Conservation (phyloP, 2,888 invertebrate genomes). For the Dynastes tityus region DNA sequence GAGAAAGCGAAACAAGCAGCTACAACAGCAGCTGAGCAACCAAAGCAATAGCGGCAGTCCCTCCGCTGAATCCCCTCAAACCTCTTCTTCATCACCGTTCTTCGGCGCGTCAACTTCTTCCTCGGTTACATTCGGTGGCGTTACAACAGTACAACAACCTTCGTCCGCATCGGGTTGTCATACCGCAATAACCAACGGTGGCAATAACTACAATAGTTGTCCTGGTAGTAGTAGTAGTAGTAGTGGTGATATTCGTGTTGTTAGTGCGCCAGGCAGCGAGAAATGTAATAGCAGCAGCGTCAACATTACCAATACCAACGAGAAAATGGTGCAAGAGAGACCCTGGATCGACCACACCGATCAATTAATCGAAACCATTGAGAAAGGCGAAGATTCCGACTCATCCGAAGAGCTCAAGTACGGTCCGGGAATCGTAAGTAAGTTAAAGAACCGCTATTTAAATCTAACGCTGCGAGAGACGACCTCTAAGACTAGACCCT, state of each 20-base stretch:
- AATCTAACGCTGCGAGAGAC: slow-evolving; percentile 88
- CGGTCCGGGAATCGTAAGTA: slow-evolving; percentile 93
- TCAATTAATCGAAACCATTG: slow-evolving; percentile 58
- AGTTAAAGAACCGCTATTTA: slow-evolving; percentile 88
- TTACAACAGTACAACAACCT: slow-evolving; percentile 48
- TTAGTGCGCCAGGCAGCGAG: background rate
- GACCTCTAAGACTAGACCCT: slow-evolving; percentile 75
- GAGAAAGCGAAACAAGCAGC: slow-evolving; percentile 64
- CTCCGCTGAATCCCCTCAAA: slow-evolving; percentile 35
- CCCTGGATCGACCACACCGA: slow-evolving; percentile 66
- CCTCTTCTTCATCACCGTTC: slow-evolving; percentile 15
- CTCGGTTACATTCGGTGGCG: slow-evolving; percentile 44
- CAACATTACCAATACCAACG: slow-evolving; percentile 54
- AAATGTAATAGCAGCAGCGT: slow-evolving; percentile 28
- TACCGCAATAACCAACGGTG: slow-evolving; percentile 28
- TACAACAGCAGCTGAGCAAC: slow-evolving; percentile 54
- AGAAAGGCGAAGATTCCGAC: slow-evolving; percentile 70
- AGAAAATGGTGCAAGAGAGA: slow-evolving; percentile 72
- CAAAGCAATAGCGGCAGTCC: slow-evolving; percentile 37
- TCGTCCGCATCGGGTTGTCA: slow-evolving; percentile 34
- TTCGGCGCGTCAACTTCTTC: slow-evolving; percentile 34
- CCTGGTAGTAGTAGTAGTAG: background rate
- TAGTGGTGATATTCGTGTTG: background rate
- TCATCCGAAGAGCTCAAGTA: slow-evolving; percentile 87
- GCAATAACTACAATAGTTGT: background rate